phyloP scores from a whole-genome alignment of 2,888 invertebrate species.

The Panopea generosa region DNA sequence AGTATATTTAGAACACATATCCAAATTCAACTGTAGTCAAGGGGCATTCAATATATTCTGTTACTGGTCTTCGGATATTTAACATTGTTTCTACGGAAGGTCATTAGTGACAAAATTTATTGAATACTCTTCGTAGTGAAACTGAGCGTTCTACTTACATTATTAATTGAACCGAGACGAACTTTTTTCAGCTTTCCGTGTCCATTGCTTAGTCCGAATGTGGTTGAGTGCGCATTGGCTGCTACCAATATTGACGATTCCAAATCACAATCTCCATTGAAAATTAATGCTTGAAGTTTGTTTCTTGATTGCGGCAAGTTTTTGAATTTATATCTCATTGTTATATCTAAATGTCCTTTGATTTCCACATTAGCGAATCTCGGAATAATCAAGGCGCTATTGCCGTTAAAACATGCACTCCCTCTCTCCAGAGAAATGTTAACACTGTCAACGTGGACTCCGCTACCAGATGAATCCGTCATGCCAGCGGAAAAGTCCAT shows the following conservation, averaged over 20 bases:
- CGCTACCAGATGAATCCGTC: slow-evolving; percentile 34
- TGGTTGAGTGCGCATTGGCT: slow-evolving; percentile 8
- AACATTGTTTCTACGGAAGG: too few relatives aligned
- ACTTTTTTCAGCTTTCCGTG: not conserved
- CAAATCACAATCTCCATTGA: slow-evolving; percentile 58
- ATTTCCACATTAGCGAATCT: slow-evolving; percentile 54
- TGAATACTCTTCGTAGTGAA: too few relatives aligned
- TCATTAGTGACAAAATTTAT: too few relatives aligned
- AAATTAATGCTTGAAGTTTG: slow-evolving; percentile 41
- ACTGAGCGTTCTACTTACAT: not conserved
- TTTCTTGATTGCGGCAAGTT: slow-evolving; percentile 1
- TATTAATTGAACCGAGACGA: not conserved
- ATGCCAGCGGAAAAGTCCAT: slow-evolving; percentile 35
- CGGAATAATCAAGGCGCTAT: slow-evolving; percentile 49
- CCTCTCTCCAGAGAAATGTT: slow-evolving; percentile 41
- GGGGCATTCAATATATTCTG: too few relatives aligned
- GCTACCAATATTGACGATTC: slow-evolving; percentile 41
- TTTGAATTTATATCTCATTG: slow-evolving; percentile 28
- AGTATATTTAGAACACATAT: too few relatives aligned
- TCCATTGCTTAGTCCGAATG: slow-evolving; percentile 33
- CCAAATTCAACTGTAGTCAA: too few relatives aligned
- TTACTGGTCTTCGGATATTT: too few relatives aligned
- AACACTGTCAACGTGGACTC: slow-evolving; percentile 41
- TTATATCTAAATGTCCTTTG: slow-evolving; percentile 36
- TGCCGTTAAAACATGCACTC: slow-evolving; percentile 53